These are phyloP conservation scores for Nemurella pictetii DNA, from an alignment of 2,888 invertebrate species.

Conservation along the genomic window DNA sequence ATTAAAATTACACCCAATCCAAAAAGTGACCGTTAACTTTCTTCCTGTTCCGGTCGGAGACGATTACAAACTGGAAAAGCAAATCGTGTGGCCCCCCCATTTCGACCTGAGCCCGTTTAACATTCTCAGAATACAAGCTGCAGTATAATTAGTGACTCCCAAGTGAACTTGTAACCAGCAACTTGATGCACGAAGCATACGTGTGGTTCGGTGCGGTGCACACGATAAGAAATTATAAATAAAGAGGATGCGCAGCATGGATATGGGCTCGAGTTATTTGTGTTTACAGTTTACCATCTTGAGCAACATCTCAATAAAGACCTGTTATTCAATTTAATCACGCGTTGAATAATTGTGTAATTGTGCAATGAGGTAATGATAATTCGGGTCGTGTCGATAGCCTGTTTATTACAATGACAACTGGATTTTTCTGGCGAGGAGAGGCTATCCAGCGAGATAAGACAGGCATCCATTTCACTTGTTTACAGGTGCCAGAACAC, in stretches of 20 bases:
- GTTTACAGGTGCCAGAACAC: background rate
- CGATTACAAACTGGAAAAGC: background rate
- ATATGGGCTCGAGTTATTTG: background rate
- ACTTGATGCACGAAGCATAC: background rate
- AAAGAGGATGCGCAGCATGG: background rate
- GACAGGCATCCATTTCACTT: background rate
- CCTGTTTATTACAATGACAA: background rate
- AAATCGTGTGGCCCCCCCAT: background rate
- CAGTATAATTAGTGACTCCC: background rate
- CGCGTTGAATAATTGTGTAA: background rate
- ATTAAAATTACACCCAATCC: constrained; percentile 16
- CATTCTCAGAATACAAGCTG: constrained; percentile 2
- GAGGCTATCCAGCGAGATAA: background rate
- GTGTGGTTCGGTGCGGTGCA: no score
- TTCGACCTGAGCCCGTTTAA: background rate
- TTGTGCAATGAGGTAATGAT: background rate
- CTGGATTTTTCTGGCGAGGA: background rate
- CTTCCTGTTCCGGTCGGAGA: constrained; percentile 28
- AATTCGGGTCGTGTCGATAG: background rate
- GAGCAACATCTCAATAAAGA: background rate
- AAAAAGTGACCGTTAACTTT: constrained; percentile 25
- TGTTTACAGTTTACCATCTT: background rate
- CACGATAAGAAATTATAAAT: background rate
- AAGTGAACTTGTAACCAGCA: background rate
- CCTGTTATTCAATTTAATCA: background rate